Base-by-base conservation (phyloP, 1,140 invertebrate species). In the Leptinotarsa texana region DNA sequence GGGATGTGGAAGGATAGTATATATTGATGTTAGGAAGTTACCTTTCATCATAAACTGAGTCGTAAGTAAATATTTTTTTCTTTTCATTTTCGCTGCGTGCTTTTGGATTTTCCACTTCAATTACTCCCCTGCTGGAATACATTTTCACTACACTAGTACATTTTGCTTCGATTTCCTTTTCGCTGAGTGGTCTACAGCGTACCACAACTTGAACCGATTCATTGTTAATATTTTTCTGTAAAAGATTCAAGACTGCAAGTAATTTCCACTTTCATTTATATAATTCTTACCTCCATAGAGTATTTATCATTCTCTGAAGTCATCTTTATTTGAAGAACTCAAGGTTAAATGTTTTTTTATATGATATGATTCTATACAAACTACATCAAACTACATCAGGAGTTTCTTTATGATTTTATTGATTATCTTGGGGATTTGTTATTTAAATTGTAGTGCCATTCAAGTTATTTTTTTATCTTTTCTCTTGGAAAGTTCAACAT, bases 141-240 rank as follows among this genome's bases (percentile, higher is more conserved):
- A 93, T 88, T 74, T 89, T 87, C 1, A 94, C 89, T 73, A 95
- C 92, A 84, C 89, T 88, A 47, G 88, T 87, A 82, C 93, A 91
- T 48, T 92, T 92, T 81, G 93, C 91, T 57, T 89, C 84, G 24
- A 89, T 88, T 87, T 98, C 96, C 77, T 92, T 93, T 79, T 93
- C 89, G 82, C 93, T 96, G 84, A 98, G 89, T 24, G 96, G 96
- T 27, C 96, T 90, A 88, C 95, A 97, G 86, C 96, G 87, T 13
- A 98, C 95, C 77, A 96, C 92, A 62, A 98, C 96, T 85, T 95
- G 93, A 47, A 96, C 94, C 81, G 91, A 91, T 87, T 96, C 94
- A 79, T 91, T 91, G 73, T 72, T 74, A n/a, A 48, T 33, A 33
- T 66, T 48, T 76, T 74, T 77, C 78, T 75, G 27, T 27, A 77